Base-by-base conservation (phyloP, 2,888 invertebrate species). In the Pollenia amentaria region DNA sequence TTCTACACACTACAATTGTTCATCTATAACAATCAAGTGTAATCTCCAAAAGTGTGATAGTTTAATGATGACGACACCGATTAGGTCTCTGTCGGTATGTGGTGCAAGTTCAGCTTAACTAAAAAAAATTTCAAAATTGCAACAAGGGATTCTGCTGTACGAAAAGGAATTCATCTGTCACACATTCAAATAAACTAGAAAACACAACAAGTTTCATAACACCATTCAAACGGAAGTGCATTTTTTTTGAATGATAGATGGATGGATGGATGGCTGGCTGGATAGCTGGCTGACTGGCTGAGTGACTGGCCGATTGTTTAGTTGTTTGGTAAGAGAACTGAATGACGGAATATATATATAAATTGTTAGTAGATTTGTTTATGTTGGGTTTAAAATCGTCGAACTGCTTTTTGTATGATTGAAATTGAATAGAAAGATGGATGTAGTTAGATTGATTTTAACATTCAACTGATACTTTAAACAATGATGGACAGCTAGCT, bases 221-320 rank as follows among this genome's bases (percentile, higher is more conserved):
- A 84, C 73, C 72, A 87, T 76, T 70, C 87, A 84, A 87, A 87
- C 84, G 87, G 87, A 87, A 87, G 84, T 87, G 80, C 87, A 81
- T 77, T 87, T 81, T 77, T 73, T 82, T 73, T 80, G 75, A 84
- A 76, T 87, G 84, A 87, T 72, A 72, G 80, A 77, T 84, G 18
- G 72, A 64, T 69, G 51, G 48, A 55, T 84, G 40, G 48, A 18
- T 70, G 40, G 60, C 16, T 77, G 65, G 60, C 18, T 75, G 60
- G 3, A 18, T 67, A 75, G 14, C 11, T 48, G 57, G 21, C 3
- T 72, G 40, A 53, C 14, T 65, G 40, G 46, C 3, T 70, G 57
- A n/a, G 16, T 44, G 55, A 12, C 42, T 48, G 46, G 29, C 4
- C 78, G 51, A 3, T 38, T 46, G 60, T 4, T 14, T 55, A 16